phyloP scores from a whole-genome alignment of 2,113 vertebrate species.

The Aegithalos caudatus region DNA sequence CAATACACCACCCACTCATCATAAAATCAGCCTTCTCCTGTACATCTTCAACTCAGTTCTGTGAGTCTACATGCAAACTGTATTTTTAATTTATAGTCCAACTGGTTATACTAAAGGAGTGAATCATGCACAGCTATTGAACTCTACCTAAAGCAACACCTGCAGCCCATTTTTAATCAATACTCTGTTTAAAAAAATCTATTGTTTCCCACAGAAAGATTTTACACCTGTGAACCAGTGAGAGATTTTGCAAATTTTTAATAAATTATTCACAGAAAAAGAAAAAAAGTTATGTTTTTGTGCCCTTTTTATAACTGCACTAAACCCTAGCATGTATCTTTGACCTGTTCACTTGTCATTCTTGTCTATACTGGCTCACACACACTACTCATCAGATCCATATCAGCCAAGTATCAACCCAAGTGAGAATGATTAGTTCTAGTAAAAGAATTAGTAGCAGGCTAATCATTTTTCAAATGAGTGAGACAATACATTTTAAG shows the following conservation, averaged over 20 bases:
- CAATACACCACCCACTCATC: neutral
- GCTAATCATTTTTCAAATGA: neutral
- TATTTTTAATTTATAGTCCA: neutral
- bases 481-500: neutral
- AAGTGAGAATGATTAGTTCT: fast-evolving
- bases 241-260: neutral
- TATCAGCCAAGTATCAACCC: neutral
- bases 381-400: neutral
- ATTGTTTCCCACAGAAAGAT: neutral
- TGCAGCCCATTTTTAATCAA: neutral
- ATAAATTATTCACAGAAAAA: neutral
- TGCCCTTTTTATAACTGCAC: neutral
- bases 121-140: neutral
- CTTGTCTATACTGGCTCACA: neutral
- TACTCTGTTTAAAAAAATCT: neutral
- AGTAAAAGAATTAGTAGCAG: neutral
- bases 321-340: neutral
- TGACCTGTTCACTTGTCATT: neutral
- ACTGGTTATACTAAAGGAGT: neutral
- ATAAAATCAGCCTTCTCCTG: neutral
- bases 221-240: neutral
- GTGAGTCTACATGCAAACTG: fast-evolving
- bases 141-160: neutral
- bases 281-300: neutral
- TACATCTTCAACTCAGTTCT: neutral